These are phyloP conservation scores for Apogon talboti DNA, from an alignment of 2,797 vertebrate genomes.

Conservation along the genomic window DNA sequence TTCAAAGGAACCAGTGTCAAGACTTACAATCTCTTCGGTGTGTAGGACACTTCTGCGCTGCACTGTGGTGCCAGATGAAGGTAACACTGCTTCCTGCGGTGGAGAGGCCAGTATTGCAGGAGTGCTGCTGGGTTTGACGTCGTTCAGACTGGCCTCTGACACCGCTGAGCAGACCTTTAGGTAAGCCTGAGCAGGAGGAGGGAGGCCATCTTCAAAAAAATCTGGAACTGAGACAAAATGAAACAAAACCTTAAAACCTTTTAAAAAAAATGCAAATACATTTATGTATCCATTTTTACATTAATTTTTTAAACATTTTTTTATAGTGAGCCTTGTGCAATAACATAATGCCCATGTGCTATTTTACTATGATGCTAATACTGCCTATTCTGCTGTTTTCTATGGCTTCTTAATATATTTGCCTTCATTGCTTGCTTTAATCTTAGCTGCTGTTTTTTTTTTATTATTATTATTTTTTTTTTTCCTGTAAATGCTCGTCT, in stretches of 20 bases:
- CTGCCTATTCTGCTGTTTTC: too few relatives aligned
- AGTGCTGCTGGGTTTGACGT: conserved; percentile 61
- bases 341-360: too few relatives aligned
- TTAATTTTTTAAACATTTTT: too few relatives aligned
- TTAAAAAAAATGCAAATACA: too few relatives aligned
- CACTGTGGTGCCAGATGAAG: conserved; percentile 76
- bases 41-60: conserved; percentile 82
- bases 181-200: conserved; percentile 85
- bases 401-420: too few relatives aligned
- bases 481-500: too few relatives aligned
- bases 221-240: conserved; percentile 73
- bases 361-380: too few relatives aligned
- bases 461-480: too few relatives aligned
- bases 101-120: conserved; percentile 55
- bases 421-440: too few relatives aligned
- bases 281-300: too few relatives aligned
- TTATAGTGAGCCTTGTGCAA: too few relatives aligned
- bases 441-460: too few relatives aligned
- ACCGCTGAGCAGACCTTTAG: conserved; percentile 82
- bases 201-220: conserved; percentile 83
- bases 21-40: conserved; percentile 84
- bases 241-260: not conserved
- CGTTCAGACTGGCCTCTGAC: conserved; percentile 75
- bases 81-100: conserved; percentile 47
- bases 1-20: not conserved